Base-by-base conservation (phyloP, 2,113 vertebrate species). In the Corvus moneduloides region DNA sequence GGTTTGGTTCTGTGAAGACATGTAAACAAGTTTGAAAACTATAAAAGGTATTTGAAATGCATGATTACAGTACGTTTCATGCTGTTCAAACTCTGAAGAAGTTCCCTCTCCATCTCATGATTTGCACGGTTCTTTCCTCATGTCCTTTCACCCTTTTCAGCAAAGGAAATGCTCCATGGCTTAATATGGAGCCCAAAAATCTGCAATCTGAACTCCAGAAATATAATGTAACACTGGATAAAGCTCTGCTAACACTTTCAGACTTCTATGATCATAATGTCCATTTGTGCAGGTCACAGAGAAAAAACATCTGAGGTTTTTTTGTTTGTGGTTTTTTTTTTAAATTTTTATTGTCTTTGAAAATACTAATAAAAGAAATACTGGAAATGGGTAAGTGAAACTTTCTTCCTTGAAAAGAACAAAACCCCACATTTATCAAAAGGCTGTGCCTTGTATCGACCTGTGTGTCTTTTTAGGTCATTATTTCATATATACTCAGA, bases 21-120 rank as follows among this genome's bases (percentile, higher is more conserved):
- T 13, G 39, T 35, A 80, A 95, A 83, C 89, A 94, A 85, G 76
- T 91, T 46, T 89, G 78, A 93, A 93, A 88, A 61, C 44, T 82
- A 62, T 49, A 54, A 90, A 92, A 84, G 9, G 46, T 79, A 61
- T 37, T 43, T 72, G 56, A 93, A 88, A 69, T 23, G 64, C 37
- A 61, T 8, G 1, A 77, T 77, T 76, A 82, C 2, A 2, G 66
- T 54, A 44, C 0, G 0, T 84, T 86, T 90, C 37, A 74, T 28
- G 55, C 27, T 52, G 35, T 77, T 84, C 43, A 61, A 85, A 63
- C 33, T 55, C 56, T 14, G 49, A 61, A 69, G 46, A 71, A n/a
- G 35, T 44, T 75, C 44, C n/a, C 22, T 68, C n/a, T 59, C 61
- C n/a, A 28, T 43, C 30, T 87, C 44, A 37, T 22, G 59, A 66